These are phyloP conservation scores for Scaptomyza polygonia DNA, from an alignment of 2,888 invertebrate species.

Conservation along the genomic window DNA sequence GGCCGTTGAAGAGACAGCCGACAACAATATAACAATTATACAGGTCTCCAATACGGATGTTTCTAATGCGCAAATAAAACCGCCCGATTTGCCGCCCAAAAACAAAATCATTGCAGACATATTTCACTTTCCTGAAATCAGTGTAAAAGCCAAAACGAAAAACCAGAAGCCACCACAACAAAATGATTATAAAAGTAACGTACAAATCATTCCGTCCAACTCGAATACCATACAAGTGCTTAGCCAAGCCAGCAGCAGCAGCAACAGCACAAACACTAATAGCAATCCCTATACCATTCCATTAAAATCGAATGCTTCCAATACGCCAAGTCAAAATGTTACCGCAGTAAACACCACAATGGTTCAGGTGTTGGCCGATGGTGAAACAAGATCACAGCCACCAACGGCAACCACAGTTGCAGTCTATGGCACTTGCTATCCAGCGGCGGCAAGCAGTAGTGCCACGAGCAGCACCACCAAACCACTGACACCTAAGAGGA, in stretches of 20 bases:
- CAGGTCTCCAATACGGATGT: slow-evolving; percentile 85
- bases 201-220: slow-evolving; percentile 85
- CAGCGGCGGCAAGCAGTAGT: slow-evolving; percentile 31
- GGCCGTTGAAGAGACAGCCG: slow-evolving; percentile 48
- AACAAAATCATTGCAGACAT: slow-evolving; percentile 75
- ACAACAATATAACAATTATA: slow-evolving; percentile 87
- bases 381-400: slow-evolving; percentile 30
- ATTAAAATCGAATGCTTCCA: slow-evolving; percentile 66
- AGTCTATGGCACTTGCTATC: slow-evolving; percentile 71
- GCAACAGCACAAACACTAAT: slow-evolving; percentile 40
- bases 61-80: slow-evolving; percentile 51
- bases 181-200: slow-evolving; percentile 83
- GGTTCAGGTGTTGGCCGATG: slow-evolving; percentile 79
- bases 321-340: slow-evolving; percentile 42
- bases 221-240: slow-evolving; percentile 82
- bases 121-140: slow-evolving; percentile 82
- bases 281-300: slow-evolving; percentile 81
- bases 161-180: slow-evolving; percentile 39
- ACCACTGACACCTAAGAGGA: slow-evolving; percentile 75
- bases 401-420: slow-evolving; percentile 49
- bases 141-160: slow-evolving; percentile 45
- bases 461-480: slow-evolving; percentile 37
- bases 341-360: slow-evolving; percentile 76
- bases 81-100: slow-evolving; percentile 75
- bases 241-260: slow-evolving; percentile 54